Evolutionary conservation across 2,113 vertebrate genomes (phyloP).

Genomic region (Speoplatyrhinus poulsoni): DNA sequence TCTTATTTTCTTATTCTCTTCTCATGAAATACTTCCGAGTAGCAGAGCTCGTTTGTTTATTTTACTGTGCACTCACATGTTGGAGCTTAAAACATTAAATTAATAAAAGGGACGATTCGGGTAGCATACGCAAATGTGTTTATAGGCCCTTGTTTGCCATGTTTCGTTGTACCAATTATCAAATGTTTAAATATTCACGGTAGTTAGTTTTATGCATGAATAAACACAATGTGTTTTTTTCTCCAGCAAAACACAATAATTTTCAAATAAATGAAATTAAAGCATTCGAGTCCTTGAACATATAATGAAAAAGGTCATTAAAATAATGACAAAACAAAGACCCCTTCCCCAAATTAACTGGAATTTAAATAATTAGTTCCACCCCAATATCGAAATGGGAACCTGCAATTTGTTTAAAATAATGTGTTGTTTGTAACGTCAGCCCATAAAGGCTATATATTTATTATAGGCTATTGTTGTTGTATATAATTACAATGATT

Average conservation of each 20-base stretch:
- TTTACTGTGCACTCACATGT: background rate
- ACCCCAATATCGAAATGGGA: background rate
- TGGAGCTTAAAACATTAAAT: background rate
- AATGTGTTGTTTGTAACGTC: background rate
- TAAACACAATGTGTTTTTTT: too few relatives aligned
- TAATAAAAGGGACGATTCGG: conserved; percentile 2
- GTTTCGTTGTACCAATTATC: background rate
- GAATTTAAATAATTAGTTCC: background rate
- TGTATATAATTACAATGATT: background rate
- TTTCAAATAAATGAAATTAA: background rate
- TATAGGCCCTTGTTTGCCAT: background rate
- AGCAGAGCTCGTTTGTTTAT: background rate
- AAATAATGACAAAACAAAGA: conserved; percentile 12
- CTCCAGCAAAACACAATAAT: too few relatives aligned
- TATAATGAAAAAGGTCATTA: conserved; percentile 8
- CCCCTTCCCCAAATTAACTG: background rate
- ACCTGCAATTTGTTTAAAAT: conserved; percentile 9
- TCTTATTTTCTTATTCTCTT: conserved; percentile 16
- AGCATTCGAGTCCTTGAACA: background rate
- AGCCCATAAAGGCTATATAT: background rate
- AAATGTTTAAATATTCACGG: background rate
- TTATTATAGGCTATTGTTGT: background rate
- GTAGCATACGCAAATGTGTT: background rate
- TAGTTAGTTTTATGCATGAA: background rate
- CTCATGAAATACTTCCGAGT: conserved; percentile 25